Evolutionary conservation across 2,797 vertebrate species (phyloP).

Genomic region (Rhodeus uyekii): DNA sequence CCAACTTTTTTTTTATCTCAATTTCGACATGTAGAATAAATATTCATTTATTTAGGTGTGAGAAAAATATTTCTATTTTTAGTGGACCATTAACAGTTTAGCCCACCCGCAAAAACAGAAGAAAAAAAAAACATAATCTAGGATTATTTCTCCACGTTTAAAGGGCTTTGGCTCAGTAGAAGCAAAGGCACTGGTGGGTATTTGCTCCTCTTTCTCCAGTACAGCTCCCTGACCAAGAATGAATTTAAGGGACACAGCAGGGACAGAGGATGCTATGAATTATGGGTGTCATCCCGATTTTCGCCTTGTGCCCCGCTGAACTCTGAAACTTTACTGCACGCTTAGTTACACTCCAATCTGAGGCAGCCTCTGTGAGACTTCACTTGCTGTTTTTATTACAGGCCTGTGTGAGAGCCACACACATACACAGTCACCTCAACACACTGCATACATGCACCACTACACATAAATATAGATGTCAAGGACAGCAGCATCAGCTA

Average conservation of each 20-base stretch:
- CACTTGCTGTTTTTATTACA: constrained; percentile 50
- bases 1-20: no score
- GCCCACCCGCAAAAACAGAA: not conserved
- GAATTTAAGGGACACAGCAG: constrained; percentile 56
- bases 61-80: not conserved
- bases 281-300: constrained; percentile 61
- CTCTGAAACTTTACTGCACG: constrained; percentile 62
- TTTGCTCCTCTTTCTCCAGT: constrained; percentile 43
- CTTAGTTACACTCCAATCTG: constrained; percentile 65
- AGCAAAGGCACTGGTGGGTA: constrained; percentile 8
- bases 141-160: constrained; percentile 16
- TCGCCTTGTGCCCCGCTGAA: constrained; percentile 52
- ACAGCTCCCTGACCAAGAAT: constrained; percentile 47
- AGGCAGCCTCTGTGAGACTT: constrained; percentile 41
- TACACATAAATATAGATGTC: constrained; percentile 56
- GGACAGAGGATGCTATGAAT: constrained; percentile 61
- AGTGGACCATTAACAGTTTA: not conserved
- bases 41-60: not conserved
- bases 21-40: not conserved
- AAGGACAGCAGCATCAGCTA: constrained; percentile 63
- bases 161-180: constrained; percentile 28
- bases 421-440: constrained; percentile 13
- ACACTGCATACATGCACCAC: not conserved
- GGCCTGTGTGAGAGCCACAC: constrained; percentile 28
- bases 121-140: not conserved